These are phyloP conservation scores for Caenorhabditis becei DNA, from an alignment of 2,888 invertebrate species.

Conservation along the genomic window DNA sequence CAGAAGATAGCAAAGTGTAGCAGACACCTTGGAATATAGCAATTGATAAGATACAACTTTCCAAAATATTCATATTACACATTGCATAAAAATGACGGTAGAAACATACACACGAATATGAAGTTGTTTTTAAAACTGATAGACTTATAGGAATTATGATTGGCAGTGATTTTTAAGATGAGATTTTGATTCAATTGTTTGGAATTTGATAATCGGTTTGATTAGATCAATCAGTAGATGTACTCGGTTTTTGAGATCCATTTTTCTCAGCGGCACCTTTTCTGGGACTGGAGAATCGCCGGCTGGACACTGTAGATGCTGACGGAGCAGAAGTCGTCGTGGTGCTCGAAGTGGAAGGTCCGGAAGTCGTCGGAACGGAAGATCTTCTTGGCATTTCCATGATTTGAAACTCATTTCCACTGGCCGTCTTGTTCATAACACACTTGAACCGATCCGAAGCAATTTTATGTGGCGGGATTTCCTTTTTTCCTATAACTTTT, in stretches of 20 bases:
- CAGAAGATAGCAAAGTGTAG: no score
- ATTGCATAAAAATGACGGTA: no score
- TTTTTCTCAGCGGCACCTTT: neutral
- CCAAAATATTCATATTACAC: no score
- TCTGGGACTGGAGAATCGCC: neutral
- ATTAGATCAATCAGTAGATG: neutral
- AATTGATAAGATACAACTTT: no score
- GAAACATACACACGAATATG: no score
- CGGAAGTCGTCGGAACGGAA: neutral
- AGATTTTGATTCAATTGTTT: no score
- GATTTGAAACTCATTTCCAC: constrained; percentile 22
- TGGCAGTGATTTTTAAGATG: no score
- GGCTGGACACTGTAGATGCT: neutral
- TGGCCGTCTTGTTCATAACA: neutral
- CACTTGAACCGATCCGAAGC: neutral
- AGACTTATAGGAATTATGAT: no score
- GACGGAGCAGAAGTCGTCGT: constrained; percentile 6
- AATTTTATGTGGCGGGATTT: neutral
- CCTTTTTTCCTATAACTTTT: neutral
- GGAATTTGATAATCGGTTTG: no score
- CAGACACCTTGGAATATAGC: no score
- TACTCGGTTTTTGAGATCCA: neutral
- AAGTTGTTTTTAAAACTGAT: no score
- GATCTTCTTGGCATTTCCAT: neutral
- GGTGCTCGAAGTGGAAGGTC: neutral